Percentiles rank a stretch among this genome's conserved stretches.
Evolutionary conservation across 2,113 vertebrate species (phyloP).

Genomic region (Erinaceus europaeus): DNA sequence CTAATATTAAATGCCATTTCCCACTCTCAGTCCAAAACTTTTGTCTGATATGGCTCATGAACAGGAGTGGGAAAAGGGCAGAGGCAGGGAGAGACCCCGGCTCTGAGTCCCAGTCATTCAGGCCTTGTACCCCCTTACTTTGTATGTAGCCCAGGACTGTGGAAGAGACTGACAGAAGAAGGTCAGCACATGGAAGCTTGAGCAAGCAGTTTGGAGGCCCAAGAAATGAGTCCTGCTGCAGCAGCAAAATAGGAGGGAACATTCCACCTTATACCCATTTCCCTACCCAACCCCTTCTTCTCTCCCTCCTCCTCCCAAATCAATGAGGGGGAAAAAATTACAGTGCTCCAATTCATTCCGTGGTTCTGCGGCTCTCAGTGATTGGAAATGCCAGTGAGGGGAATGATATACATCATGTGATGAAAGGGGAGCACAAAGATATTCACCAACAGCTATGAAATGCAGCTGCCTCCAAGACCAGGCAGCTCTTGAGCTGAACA

Average conservation of each 20-base stretch:
- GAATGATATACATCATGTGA: conserved; percentile 53
- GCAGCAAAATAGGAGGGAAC: conserved; percentile 28
- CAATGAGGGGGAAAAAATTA: conserved; percentile 47
- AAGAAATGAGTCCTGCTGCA: background rate
- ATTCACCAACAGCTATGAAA: conserved; percentile 45
- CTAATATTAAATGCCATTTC: conserved; percentile 19
- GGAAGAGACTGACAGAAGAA: background rate
- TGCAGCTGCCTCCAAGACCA: conserved; percentile 30
- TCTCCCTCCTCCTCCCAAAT: background rate
- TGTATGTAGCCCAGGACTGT: background rate
- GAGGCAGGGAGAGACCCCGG: background rate
- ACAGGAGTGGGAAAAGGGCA: background rate
- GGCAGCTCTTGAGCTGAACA: conserved; percentile 20
- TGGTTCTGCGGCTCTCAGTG: conserved; percentile 36
- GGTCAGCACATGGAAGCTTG: background rate
- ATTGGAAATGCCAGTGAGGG: conserved; percentile 57
- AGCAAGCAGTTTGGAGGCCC: background rate
- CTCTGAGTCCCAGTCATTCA: background rate
- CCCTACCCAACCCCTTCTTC: background rate
- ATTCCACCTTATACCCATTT: background rate
- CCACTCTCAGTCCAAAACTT: background rate
- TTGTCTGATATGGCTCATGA: background rate
- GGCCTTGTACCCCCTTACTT: background rate
- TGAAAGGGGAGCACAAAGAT: conserved; percentile 45
- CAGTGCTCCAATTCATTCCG: conserved; percentile 34